These are phyloP conservation scores for Scyliorhinus canicula DNA, from an alignment of 2,797 vertebrate species.

Conservation along the genomic window DNA sequence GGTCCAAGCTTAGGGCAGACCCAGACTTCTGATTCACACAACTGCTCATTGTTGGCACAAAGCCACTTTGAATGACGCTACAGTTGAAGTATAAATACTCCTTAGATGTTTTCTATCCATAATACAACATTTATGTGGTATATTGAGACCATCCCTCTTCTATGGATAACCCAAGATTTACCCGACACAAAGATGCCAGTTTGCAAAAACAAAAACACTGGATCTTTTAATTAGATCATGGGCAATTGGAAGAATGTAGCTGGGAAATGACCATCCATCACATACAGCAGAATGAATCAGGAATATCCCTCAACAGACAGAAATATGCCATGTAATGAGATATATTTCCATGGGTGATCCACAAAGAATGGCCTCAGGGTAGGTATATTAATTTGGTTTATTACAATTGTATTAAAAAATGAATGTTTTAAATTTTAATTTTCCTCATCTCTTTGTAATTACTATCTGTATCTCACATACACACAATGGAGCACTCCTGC, in stretches of 20 bases:
- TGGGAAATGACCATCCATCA: neutral
- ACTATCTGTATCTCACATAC: neutral
- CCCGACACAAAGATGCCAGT: neutral
- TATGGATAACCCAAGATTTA: neutral
- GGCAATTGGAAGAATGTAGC: neutral
- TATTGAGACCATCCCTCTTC: neutral
- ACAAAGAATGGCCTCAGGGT: neutral
- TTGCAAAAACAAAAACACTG: too few relatives aligned
- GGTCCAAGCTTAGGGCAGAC: neutral
- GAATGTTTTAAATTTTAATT: constrained; percentile 9
- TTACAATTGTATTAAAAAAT: too few relatives aligned
- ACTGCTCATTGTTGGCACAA: neutral
- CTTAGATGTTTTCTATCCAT: neutral
- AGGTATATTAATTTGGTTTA: neutral
- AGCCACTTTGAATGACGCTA: neutral
- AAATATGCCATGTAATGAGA: neutral
- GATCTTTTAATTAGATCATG: neutral
- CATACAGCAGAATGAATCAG: neutral
- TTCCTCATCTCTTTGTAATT: neutral
- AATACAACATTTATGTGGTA: neutral
- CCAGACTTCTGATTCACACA: neutral
- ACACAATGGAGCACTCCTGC: neutral
- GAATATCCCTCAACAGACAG: neutral
- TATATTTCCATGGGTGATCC: neutral
- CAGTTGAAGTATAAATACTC: neutral